These are phyloP conservation scores for Ptychochromis oligacanthus DNA, from an alignment of 2,113 vertebrate species.

Conservation along the genomic window DNA sequence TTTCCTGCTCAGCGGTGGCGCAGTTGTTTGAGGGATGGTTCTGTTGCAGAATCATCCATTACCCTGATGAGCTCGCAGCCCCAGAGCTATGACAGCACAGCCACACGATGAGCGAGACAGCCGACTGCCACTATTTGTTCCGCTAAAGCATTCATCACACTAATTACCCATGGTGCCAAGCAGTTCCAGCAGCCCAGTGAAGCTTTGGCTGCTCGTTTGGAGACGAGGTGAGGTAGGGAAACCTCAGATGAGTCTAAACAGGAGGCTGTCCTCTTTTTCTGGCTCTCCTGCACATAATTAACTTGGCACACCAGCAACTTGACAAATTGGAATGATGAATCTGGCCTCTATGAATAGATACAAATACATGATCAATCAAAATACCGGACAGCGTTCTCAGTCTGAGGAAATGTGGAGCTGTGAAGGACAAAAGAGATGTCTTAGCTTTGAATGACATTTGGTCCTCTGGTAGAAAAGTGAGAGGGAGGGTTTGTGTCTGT, in stretches of 20 bases:
- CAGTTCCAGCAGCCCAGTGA: conserved; percentile 81
- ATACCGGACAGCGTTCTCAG: conserved; percentile 76
- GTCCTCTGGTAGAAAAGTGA: conserved; percentile 45
- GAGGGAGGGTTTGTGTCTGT: conserved; percentile 10
- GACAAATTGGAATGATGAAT: conserved; percentile 99
- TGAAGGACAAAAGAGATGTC: conserved; percentile 61
- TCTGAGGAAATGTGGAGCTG: conserved; percentile 84
- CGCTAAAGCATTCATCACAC: conserved; percentile 91
- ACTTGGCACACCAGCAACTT: conserved; percentile 86
- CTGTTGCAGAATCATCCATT: conserved; percentile 78
- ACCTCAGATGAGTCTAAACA: conserved; percentile 90
- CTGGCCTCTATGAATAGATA: conserved; percentile 90
- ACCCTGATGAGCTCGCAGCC: conserved; percentile 84
- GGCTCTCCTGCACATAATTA: conserved; percentile 88
- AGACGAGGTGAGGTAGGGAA: conserved; percentile 85
- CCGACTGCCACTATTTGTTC: conserved; percentile 79
- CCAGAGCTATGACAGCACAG: conserved; percentile 73
- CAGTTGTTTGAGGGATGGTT: conserved; percentile 80
- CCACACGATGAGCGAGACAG: conserved; percentile 81
- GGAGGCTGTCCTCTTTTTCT: conserved; percentile 77
- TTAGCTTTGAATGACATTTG: conserved; percentile 83
- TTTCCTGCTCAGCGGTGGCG: conserved; percentile 32
- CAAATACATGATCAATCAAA: conserved; percentile 97
- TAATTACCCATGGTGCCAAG: conserved; percentile 88
- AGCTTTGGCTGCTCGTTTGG: conserved; percentile 85